A percentile compares a stretch with the other conserved stretches of the same genome.
phyloP scores from a whole-genome alignment of 2,113 vertebrate genomes.

The Serinus canaria region DNA sequence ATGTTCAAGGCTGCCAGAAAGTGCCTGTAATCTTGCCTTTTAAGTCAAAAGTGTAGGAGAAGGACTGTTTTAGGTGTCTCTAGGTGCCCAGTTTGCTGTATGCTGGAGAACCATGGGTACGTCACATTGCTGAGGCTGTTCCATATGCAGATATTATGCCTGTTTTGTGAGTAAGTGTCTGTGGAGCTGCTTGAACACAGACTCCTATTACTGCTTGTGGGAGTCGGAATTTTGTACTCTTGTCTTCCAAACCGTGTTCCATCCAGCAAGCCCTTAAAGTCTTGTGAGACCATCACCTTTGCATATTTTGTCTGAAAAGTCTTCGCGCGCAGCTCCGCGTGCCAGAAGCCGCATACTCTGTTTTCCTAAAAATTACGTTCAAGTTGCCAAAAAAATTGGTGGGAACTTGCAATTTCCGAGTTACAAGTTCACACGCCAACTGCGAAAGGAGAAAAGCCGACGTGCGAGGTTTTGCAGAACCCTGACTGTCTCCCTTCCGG shows the following conservation, averaged over 20 bases:
- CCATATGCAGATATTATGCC: conserved; percentile 9
- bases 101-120: not conserved
- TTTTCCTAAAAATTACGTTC: conserved; percentile 57
- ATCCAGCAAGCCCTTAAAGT: conserved; percentile 33
- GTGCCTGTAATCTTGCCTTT: conserved; percentile 24
- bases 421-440: conserved; percentile 57
- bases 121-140: not conserved
- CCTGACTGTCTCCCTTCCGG: conserved; percentile 32
- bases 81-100: conserved; percentile 8
- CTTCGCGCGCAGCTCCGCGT: not conserved
- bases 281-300: conserved; percentile 58
- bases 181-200: not conserved
- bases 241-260: not conserved
- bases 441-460: conserved; percentile 41
- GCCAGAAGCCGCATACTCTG: conserved; percentile 49
- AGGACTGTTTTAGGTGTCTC: not conserved
- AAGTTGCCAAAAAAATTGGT: conserved; percentile 42
- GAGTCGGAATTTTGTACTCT: conserved; percentile 11
- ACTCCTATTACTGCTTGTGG: conserved; percentile 28
- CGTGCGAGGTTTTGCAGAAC: conserved; percentile 50
- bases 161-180: conserved; percentile 1
- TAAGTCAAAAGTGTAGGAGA: conserved; percentile 1
- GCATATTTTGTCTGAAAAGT: conserved; percentile 59
- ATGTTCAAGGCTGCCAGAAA: conserved; percentile 12
- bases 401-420: conserved; percentile 54